Conservation (phyloP, 2,888 invertebrate genomes). For the Nasonia oneida region DNA sequence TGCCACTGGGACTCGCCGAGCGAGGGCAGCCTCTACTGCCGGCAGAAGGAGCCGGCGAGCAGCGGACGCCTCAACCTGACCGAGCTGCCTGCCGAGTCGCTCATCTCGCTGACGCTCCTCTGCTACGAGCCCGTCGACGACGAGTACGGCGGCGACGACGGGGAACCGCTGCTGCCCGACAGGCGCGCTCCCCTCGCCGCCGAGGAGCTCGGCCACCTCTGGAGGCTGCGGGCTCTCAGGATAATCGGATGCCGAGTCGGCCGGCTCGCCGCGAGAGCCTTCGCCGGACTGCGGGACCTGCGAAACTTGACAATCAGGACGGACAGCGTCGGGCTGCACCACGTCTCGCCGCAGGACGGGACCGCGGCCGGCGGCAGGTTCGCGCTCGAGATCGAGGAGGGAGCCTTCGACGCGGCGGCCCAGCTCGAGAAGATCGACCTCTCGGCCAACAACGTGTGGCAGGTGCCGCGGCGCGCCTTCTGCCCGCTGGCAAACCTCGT, state of each 20-base stretch:
- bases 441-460: slow-evolving; percentile 94
- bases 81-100: slow-evolving; percentile 88
- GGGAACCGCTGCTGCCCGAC: slow-evolving; percentile 62
- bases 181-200: slow-evolving; percentile 9
- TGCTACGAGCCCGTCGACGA: slow-evolving; percentile 54
- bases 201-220: slow-evolving; percentile 88
- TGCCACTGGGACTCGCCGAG: slow-evolving; percentile 84
- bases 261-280: slow-evolving; percentile 89
- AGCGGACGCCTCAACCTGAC: slow-evolving; percentile 85
- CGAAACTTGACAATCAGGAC: slow-evolving; percentile 92
- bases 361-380: slow-evolving; percentile 77
- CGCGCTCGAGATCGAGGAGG: slow-evolving; percentile 89
- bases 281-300: slow-evolving; percentile 89
- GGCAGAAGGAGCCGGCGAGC: slow-evolving; percentile 82
- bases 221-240: slow-evolving; percentile 88
- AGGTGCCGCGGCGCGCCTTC: slow-evolving; percentile 91
- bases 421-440: slow-evolving; percentile 92
- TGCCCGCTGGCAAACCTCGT: slow-evolving; percentile 90
- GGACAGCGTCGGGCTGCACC: slow-evolving; percentile 78
- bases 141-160: slow-evolving; percentile 65
- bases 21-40: slow-evolving; percentile 80
- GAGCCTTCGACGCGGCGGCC: slow-evolving; percentile 88
- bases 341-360: slow-evolving; percentile 79
- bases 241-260: slow-evolving; percentile 93
- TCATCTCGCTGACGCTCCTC: slow-evolving; percentile 73